These are phyloP conservation scores for Pampusana beccarii DNA, from an alignment of 2,113 vertebrate genomes.

Conservation along the genomic window DNA sequence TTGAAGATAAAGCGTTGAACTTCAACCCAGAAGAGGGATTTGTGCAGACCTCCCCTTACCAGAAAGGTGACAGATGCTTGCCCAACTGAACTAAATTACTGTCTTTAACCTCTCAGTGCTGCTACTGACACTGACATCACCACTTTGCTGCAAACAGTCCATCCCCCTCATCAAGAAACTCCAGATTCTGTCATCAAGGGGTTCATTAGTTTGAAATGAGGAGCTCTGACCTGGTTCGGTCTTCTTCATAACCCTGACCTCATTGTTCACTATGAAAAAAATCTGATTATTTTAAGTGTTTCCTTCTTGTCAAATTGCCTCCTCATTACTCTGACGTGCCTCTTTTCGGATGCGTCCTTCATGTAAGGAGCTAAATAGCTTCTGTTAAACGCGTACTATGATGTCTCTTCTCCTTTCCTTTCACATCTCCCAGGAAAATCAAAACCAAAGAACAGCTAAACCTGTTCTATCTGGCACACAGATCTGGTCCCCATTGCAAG, in stretches of 20 bases:
- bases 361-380: neutral
- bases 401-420: neutral
- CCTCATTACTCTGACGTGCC: neutral
- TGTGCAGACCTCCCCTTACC: neutral
- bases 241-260: slow-evolving; percentile 30
- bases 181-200: neutral
- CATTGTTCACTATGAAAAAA: neutral
- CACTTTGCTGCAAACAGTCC: neutral
- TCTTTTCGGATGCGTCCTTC: neutral
- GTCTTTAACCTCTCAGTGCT: neutral
- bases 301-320: neutral
- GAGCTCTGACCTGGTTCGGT: neutral
- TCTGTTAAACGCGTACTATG: neutral
- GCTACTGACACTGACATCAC: neutral
- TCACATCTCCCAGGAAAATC: neutral
- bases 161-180: neutral
- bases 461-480: accelerated
- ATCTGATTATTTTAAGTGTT: slow-evolving; percentile 23
- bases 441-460: neutral
- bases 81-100: slow-evolving; percentile 37
- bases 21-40: slow-evolving; percentile 16
- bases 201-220: slow-evolving; percentile 43
- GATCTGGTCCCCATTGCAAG: neutral
- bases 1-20: slow-evolving; percentile 33
- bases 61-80: neutral